A percentile compares a stretch with the other conserved stretches of the same genome.
These are phyloP conservation scores for Myrmecobius fasciatus DNA, from an alignment of 2,113 vertebrate species.

Conservation along the genomic window DNA sequence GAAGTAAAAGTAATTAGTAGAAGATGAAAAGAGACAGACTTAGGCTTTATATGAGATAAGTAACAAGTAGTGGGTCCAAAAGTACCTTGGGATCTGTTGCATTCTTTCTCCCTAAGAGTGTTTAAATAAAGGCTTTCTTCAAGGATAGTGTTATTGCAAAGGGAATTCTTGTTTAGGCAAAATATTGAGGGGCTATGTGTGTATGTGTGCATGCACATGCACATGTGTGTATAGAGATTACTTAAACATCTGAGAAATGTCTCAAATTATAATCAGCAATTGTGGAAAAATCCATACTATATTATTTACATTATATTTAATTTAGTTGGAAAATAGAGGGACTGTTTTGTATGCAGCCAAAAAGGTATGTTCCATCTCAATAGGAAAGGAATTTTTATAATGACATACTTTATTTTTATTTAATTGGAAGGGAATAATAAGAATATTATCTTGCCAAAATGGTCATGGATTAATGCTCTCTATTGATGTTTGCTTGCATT, in stretches of 20 bases:
- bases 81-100: background rate
- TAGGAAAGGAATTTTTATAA: conserved; percentile 12
- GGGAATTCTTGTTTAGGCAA: background rate
- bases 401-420: conserved; percentile 1
- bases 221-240: no score
- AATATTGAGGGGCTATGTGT: background rate
- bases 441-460: conserved; percentile 7
- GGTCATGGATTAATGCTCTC: background rate
- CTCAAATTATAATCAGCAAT: conserved; percentile 5
- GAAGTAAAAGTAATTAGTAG: background rate
- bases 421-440: conserved; percentile 19
- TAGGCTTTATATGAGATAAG: background rate
- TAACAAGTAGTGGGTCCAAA: background rate
- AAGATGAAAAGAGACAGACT: background rate
- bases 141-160: background rate
- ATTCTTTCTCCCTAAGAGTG: background rate
- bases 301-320: conserved; percentile 2
- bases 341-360: background rate
- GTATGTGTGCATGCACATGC: no score
- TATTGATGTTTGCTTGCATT: no score
- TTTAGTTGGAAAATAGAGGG: conserved; percentile 7
- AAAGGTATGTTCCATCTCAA: conserved; percentile 5
- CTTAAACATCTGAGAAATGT: conserved; percentile 26
- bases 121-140: background rate
- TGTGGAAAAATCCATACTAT: background rate